These are phyloP conservation scores for Rhagophthalmus giganteus DNA, from an alignment of 2,888 invertebrate species.

Conservation along the genomic window DNA sequence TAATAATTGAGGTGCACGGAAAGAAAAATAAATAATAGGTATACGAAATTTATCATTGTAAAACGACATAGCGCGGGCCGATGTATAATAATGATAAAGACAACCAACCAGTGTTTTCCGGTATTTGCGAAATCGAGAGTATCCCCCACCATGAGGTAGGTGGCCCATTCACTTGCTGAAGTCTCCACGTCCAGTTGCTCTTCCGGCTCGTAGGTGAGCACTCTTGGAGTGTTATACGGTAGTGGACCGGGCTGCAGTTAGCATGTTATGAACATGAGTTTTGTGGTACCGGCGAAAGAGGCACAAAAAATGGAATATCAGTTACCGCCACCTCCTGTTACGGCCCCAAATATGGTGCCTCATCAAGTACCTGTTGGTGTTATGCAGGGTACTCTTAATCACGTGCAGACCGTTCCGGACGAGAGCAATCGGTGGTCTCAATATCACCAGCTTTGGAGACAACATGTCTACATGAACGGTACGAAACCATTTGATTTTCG, in stretches of 20 bases:
- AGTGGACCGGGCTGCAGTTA: slow-evolving; percentile 48
- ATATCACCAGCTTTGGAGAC: slow-evolving; percentile 78
- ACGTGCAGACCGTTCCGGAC: slow-evolving; percentile 64
- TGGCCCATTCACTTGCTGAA: slow-evolving; percentile 48
- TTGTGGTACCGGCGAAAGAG: slow-evolving; percentile 55
- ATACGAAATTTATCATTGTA: no score
- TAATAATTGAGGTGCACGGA: no score
- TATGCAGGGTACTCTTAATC: slow-evolving; percentile 66
- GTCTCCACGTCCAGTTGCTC: slow-evolving; percentile 51
- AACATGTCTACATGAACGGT: slow-evolving; percentile 80
- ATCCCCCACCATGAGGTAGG: slow-evolving; percentile 42
- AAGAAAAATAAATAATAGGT: no score
- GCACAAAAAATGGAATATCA: slow-evolving; percentile 56
- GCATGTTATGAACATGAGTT: slow-evolving; percentile 55
- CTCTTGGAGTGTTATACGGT: slow-evolving; percentile 39
- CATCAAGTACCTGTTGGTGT: slow-evolving; percentile 66
- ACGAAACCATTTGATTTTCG: slow-evolving; percentile 39
- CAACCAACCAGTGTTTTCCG: slow-evolving; percentile 42
- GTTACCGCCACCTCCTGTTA: slow-evolving; percentile 57
- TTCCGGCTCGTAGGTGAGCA: slow-evolving; percentile 48
- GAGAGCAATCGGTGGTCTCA: slow-evolving; percentile 67
- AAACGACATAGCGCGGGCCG: neutral
- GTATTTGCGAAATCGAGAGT: slow-evolving; percentile 54
- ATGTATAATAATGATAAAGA: slow-evolving; percentile 9
- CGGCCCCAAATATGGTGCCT: slow-evolving; percentile 49